A percentile compares a stretch with the other conserved stretches of the same genome.
Conservation (phyloP, 2,888 invertebrate genomes). For the Synergus gifuensis region DNA sequence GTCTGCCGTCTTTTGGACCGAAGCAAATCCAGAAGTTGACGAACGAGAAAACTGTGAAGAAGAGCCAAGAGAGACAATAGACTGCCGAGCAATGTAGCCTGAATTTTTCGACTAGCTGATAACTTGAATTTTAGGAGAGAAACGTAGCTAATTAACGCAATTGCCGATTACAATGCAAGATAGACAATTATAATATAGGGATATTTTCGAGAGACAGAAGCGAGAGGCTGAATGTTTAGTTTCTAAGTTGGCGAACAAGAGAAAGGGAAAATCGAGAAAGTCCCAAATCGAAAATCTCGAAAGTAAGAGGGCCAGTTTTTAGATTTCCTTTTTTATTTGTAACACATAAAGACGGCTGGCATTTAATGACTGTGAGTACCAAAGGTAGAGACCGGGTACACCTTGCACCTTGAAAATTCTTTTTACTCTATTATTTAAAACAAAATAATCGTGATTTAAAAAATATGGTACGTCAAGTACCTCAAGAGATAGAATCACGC, state of each 20-base stretch:
- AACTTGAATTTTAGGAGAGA: constrained; percentile 45
- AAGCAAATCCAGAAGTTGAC: constrained; percentile 46
- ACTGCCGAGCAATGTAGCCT: constrained; percentile 76
- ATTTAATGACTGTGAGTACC: constrained; percentile 36
- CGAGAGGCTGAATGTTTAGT: constrained; percentile 40
- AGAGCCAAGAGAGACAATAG: constrained; percentile 77
- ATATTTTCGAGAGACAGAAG: constrained; percentile 39
- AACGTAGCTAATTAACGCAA: constrained; percentile 42
- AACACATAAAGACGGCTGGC: constrained; percentile 28
- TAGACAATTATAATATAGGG: constrained; percentile 39
- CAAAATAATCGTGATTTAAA: neutral
- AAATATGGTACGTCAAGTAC: constrained; percentile 15
- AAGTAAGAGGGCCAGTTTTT: constrained; percentile 39
- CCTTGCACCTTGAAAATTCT: constrained; percentile 33
- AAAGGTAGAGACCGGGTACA: constrained; percentile 26
- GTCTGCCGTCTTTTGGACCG: constrained; percentile 46
- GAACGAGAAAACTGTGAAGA: constrained; percentile 55
- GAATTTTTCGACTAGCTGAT: constrained; percentile 71
- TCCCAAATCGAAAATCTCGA: constrained; percentile 16
- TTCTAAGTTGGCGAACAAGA: constrained; percentile 7
- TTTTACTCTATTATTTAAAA: constrained; percentile 25
- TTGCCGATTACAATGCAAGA: constrained; percentile 37
- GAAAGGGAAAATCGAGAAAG: constrained; percentile 21
- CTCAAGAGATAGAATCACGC: constrained; percentile 9
- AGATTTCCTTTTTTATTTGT: constrained; percentile 22